A percentile compares a stretch with the other conserved stretches of the same genome.
phyloP scores from a whole-genome alignment of 1,140 invertebrate genomes.

The Musca vetustissima region DNA sequence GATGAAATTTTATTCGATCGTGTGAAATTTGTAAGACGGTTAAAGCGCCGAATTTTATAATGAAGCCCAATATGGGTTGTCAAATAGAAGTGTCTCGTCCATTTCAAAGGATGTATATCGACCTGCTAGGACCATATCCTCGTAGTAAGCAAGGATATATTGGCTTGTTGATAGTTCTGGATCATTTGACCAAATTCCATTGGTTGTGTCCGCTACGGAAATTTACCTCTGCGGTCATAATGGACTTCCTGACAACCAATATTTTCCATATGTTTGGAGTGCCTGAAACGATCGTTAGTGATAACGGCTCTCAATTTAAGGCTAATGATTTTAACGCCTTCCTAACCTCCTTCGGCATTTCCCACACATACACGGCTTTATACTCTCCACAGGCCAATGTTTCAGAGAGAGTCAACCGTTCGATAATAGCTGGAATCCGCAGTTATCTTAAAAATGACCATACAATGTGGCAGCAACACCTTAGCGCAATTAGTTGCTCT shows the following conservation, averaged over 20 bases:
- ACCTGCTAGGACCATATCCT: no score
- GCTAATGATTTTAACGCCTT: no score
- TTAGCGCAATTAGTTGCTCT: slow-evolving; percentile 1
- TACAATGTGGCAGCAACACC: background rate
- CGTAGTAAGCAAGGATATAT: no score
- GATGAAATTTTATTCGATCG: background rate
- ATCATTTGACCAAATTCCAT: no score
- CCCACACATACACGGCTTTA: no score
- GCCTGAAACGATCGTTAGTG: background rate
- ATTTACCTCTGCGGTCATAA: slow-evolving; percentile 23
- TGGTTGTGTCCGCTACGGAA: slow-evolving; percentile 36
- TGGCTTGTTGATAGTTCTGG: background rate
- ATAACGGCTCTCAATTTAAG: no score
- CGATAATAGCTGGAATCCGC: background rate
- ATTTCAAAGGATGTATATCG: no score
- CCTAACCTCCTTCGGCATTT: background rate
- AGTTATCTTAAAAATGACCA: background rate
- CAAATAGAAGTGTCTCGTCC: no score
- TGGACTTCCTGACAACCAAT: background rate
- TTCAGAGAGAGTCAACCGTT: no score
- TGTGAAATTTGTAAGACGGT: background rate
- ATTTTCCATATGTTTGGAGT: background rate
- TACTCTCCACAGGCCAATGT: no score
- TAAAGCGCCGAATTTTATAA: background rate
- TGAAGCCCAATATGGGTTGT: background rate